Evolutionary conservation across 2,797 vertebrate genomes (phyloP).

Genomic region (Steatocranus sp.): DNA sequence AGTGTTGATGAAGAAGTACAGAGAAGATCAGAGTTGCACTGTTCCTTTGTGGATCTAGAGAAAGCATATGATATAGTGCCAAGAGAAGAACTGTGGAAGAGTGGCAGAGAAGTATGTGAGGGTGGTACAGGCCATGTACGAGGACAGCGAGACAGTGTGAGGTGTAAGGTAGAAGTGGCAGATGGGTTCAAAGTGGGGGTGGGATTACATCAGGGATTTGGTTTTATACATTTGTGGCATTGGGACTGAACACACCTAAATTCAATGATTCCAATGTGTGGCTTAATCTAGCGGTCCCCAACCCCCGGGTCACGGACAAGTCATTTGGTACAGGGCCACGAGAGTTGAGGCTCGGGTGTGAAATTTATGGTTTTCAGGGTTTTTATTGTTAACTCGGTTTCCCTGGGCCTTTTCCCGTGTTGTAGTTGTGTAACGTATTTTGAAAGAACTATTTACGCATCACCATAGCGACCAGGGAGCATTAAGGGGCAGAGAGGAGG

Average conservation of each 20-base stretch:
- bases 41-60: neutral
- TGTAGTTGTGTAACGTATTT: neutral
- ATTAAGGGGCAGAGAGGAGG: fast-evolving
- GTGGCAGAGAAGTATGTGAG: neutral
- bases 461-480: fast-evolving
- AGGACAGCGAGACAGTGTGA: neutral
- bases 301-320: fast-evolving
- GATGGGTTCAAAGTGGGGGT: neutral
- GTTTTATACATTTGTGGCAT: neutral
- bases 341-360: neutral
- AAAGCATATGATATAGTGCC: neutral
- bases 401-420: neutral
- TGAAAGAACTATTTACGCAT: neutral
- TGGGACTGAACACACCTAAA: neutral
- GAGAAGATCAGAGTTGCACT: neutral
- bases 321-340: fast-evolving
- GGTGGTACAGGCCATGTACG: neutral
- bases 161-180: neutral
- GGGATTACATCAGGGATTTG: neutral
- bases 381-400: neutral
- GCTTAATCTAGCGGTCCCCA: neutral
- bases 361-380: neutral
- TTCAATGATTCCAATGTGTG: neutral
- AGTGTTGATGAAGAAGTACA: neutral
- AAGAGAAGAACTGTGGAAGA: neutral